Conservation (phyloP, 2,888 invertebrate genomes). For the Mellilla xanthometata region DNA sequence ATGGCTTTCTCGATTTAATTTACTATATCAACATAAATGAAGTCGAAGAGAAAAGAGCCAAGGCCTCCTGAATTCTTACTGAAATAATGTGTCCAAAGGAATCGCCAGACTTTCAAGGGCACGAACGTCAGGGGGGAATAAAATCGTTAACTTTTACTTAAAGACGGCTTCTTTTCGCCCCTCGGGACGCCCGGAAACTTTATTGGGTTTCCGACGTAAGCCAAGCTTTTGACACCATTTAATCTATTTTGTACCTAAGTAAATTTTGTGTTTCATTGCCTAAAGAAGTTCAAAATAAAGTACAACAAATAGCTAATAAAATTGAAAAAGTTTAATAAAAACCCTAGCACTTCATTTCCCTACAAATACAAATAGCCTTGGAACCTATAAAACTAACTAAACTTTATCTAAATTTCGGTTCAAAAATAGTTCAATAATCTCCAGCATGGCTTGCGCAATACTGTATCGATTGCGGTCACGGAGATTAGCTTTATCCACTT, state of each 20-base stretch:
- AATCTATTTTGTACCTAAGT: background rate
- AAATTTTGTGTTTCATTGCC: too few relatives aligned
- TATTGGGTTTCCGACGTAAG: constrained; percentile 7
- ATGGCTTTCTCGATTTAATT: constrained; percentile 1
- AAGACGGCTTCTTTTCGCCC: constrained; percentile 7
- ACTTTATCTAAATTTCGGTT: too few relatives aligned
- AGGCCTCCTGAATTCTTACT: background rate
- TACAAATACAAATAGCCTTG: too few relatives aligned
- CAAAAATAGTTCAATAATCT: too few relatives aligned
- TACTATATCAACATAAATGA: constrained; percentile 7
- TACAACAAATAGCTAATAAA: too few relatives aligned
- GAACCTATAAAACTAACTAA: too few relatives aligned
- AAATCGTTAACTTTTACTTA: constrained; percentile 17
- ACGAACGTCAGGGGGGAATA: constrained; percentile 5
- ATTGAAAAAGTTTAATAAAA: too few relatives aligned
- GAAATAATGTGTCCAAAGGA: constrained; percentile 4
- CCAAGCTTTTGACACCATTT: constrained; percentile 1
- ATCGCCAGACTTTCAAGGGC: constrained; percentile 12
- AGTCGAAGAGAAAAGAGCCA: constrained; percentile 5
- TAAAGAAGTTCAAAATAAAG: too few relatives aligned
- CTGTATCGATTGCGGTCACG: too few relatives aligned
- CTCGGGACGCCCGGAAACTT: background rate
- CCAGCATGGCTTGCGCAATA: too few relatives aligned
- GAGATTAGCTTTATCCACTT: too few relatives aligned
- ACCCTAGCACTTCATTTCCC: too few relatives aligned